Percentiles rank a stretch among this genome's conserved stretches.
Conservation (phyloP, 2,113 vertebrate genomes). For the Oryctolagus cuniculus region mOryCun1.1 NC_091441.1:83775001-83775500, state of each 20-base stretch:
- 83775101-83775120: not conserved
- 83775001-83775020: no score
- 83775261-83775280: conserved; percentile 69
- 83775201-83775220: conserved; percentile 33
- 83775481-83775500: no score
- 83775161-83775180: conserved; percentile 17
- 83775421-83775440: not conserved
- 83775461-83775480: no score
- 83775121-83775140: not conserved
- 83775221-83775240: conserved; percentile 67
- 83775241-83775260: conserved; percentile 71
- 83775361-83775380: not conserved
- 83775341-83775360: conserved; percentile 16
- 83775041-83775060: not conserved
- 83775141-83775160: not conserved
- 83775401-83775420: no score
- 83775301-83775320: conserved; percentile 63
- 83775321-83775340: conserved; percentile 72
- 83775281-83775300: conserved; percentile 70
- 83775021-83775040: not conserved
- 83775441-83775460: no score
- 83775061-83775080: not conserved
- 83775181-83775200: conserved; percentile 28
- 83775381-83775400: no score
- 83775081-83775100: not conserved